Percentiles rank a stretch among this genome's conserved stretches.
Conservation (phyloP, 2,797 vertebrate genomes). For the Diglossa cyanea region DNA sequence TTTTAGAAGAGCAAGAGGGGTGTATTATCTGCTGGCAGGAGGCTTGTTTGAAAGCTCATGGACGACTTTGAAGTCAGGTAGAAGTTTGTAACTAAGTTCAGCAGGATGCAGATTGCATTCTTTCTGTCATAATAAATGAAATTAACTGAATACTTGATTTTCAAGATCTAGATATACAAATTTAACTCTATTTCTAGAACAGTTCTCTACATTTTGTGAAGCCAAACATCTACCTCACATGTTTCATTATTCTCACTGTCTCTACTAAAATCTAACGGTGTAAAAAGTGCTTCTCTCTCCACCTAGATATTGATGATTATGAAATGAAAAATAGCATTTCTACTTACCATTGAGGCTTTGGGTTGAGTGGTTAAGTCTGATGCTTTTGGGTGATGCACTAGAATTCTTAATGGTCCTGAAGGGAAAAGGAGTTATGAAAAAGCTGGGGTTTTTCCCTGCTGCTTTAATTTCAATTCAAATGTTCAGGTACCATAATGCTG, state of each 20-base stretch:
- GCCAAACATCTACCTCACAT: neutral
- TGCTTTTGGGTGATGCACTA: neutral
- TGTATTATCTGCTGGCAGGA: neutral
- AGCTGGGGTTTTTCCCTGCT: rapidly evolving
- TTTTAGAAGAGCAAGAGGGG: neutral
- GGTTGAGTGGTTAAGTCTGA: neutral
- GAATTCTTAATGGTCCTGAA: neutral
- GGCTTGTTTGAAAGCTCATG: neutral
- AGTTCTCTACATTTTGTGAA: neutral
- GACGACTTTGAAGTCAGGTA: neutral
- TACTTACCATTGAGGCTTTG: neutral
- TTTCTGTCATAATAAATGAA: neutral
- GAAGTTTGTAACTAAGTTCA: neutral
- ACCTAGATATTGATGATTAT: neutral
- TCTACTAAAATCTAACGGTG: neutral
- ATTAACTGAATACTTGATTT: neutral
- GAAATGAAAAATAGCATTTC: neutral
- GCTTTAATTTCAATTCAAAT: neutral
- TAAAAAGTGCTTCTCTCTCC: neutral
- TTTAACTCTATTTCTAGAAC: neutral
- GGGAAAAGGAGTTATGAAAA: neutral
- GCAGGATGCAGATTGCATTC: neutral
- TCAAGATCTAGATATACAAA: neutral
- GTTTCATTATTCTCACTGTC: neutral
- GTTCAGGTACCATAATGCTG: neutral